These are phyloP conservation scores for Thamnophis elegans DNA, from an alignment of 2,797 vertebrate species.

Conservation along the genomic window DNA sequence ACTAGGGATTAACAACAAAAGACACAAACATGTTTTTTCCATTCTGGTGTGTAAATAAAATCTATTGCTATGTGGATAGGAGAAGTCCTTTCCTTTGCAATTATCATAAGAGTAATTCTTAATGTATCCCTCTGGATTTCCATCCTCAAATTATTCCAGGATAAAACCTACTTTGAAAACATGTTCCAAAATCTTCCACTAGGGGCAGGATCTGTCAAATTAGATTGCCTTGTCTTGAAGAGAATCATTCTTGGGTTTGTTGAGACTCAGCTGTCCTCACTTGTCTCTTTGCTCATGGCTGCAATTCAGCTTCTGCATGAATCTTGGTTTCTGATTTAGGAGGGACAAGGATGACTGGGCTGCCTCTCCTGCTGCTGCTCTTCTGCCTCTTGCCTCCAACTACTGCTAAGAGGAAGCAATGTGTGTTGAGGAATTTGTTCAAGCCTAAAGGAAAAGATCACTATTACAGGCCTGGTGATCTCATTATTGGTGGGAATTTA, in stretches of 20 bases:
- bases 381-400: background rate
- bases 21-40: background rate
- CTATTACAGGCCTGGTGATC: background rate
- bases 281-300: background rate
- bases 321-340: background rate
- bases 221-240: too few relatives aligned
- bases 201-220: too few relatives aligned
- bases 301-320: fast-evolving
- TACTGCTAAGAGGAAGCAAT: background rate
- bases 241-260: too few relatives aligned
- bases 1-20: background rate
- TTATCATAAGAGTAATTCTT: background rate
- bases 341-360: background rate
- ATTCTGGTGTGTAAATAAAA: background rate
- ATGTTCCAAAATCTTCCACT: too few relatives aligned
- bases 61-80: background rate
- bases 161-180: background rate
- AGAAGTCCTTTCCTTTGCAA: background rate
- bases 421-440: background rate
- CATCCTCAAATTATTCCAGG: background rate
- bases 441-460: fast-evolving
- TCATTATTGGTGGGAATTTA: too few relatives aligned
- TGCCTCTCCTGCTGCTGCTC: background rate
- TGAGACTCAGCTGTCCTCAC: background rate
- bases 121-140: background rate